Percentiles rank a stretch among this genome's conserved stretches.
Evolutionary conservation across 2,888 invertebrate species (phyloP).

Genomic region (Epiblema foenella): DNA sequence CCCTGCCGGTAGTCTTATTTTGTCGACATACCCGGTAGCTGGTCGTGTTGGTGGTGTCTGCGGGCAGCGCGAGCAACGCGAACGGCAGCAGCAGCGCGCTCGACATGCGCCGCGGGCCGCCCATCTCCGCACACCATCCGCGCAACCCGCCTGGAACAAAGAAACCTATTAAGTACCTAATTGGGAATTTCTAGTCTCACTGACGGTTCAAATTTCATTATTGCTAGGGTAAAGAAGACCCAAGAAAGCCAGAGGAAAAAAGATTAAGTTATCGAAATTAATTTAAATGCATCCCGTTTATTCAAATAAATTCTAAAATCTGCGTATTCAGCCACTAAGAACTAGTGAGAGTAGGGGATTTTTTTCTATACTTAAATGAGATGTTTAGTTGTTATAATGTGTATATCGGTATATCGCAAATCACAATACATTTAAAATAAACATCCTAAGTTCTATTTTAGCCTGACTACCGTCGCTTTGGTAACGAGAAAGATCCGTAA

Average conservation of each 20-base stretch:
- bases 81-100: constrained; percentile 82
- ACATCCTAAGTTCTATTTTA: not conserved
- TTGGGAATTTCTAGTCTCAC: not conserved
- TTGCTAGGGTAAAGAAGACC: not conserved
- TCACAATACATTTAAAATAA: no score
- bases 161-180: not conserved
- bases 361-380: no score
- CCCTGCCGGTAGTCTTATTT: not conserved
- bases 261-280: no score
- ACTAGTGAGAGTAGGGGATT: no score
- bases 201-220: not conserved
- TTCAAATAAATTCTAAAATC: not conserved
- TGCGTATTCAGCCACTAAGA: no score
- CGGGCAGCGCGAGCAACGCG: constrained; percentile 68
- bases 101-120: constrained; percentile 82
- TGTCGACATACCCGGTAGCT: constrained; percentile 67
- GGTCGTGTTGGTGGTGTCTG: constrained; percentile 71
- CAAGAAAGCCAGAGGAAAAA: not conserved
- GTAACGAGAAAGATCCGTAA: not conserved
- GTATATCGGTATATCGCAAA: no score
- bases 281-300: not conserved
- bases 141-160: constrained; percentile 60
- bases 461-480: not conserved
- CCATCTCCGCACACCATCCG: constrained; percentile 80
- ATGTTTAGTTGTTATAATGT: no score